Conservation (phyloP, 2,797 vertebrate species). For the Orientallactaga sibirica region DNA sequence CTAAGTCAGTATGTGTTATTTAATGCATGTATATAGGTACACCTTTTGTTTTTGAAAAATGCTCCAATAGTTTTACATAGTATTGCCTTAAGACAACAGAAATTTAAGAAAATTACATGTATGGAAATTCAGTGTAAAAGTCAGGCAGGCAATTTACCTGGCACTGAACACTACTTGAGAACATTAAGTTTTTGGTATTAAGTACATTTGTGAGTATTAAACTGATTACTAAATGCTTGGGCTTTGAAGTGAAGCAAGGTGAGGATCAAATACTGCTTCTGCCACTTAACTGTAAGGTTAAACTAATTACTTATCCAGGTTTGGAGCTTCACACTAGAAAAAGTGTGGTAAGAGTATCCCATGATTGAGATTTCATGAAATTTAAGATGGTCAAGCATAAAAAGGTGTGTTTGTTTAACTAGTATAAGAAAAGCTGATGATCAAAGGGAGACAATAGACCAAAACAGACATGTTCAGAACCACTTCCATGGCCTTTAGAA, state of each 20-base stretch:
- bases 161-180: not conserved
- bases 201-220: not conserved
- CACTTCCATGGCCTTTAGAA: not conserved
- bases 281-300: not conserved
- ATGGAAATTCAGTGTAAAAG: conserved; percentile 37
- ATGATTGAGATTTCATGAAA: not conserved
- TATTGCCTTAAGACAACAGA: not conserved
- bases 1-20: not conserved
- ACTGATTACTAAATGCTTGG: not conserved
- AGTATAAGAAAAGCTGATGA: not conserved
- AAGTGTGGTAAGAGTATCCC: not conserved
- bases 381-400: not conserved
- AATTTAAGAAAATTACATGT: not conserved
- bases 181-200: too few relatives aligned
- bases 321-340: conserved; percentile 25
- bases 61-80: conserved; percentile 2
- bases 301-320: not conserved
- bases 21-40: not conserved
- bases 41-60: not conserved
- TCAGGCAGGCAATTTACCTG: not conserved
- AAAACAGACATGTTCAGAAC: not conserved
- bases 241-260: not conserved
- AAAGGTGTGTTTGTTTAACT: not conserved
- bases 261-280: not conserved
- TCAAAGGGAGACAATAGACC: not conserved